Conservation (phyloP, 2,113 vertebrate genomes). For the Aegotheles bennettii region DNA sequence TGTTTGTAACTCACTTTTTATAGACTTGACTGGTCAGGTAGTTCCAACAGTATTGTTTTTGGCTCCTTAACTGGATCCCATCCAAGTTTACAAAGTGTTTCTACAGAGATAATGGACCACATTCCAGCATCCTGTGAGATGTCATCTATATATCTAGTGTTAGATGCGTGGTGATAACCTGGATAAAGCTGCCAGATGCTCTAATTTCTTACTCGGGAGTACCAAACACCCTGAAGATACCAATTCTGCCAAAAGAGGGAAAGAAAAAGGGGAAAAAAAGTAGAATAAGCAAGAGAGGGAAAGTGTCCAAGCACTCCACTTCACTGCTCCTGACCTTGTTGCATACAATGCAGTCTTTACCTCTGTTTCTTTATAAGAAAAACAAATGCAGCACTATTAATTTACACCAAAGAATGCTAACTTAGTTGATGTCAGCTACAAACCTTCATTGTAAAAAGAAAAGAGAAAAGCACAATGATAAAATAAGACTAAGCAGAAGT, state of each 20-base stretch:
- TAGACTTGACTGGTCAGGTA: conserved; percentile 36
- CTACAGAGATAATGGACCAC: conserved; percentile 1
- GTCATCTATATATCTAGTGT: not conserved
- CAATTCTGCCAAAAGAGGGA: not conserved
- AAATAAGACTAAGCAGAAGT: not conserved
- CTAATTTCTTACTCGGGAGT: not conserved
- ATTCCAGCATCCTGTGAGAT: not conserved
- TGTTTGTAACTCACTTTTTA: conserved; percentile 10
- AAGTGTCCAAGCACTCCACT: not conserved
- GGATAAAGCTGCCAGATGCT: not conserved
- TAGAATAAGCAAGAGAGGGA: not conserved
- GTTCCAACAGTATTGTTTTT: conserved; percentile 13
- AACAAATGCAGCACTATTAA: not conserved
- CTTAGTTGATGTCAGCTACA: not conserved
- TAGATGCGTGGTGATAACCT: conserved; percentile 9
- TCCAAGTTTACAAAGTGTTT: not conserved
- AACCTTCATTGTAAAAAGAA: not conserved
- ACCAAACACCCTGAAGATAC: not conserved
- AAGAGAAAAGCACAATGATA: not conserved
- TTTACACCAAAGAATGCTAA: not conserved
- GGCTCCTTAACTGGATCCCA: not conserved
- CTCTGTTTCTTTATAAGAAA: not conserved
- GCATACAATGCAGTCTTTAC: not conserved
- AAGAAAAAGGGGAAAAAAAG: not conserved
- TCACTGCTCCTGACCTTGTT: not conserved